Evolutionary conservation across 2,888 invertebrate genomes (phyloP), one percentile per base, ranked within the genome.

Genomic region (Xanthia togata): DNA sequence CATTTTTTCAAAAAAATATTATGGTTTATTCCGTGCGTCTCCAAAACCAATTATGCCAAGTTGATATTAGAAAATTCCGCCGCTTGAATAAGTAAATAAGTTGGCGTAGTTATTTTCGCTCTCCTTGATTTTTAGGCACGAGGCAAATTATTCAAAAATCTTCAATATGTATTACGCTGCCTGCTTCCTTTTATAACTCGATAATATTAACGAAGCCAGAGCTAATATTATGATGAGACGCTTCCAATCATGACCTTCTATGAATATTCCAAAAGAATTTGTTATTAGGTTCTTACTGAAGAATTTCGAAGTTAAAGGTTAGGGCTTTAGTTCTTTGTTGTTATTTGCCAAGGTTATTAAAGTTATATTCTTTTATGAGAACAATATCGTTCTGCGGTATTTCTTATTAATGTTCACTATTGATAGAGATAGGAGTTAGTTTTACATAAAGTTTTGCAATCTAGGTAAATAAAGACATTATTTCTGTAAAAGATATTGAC

Each of bases 251-350:
- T 47, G 47, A 47, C 44, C 23, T 47, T 67, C 31, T 31, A 23
- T 9, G 23, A 31, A 67, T 50, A 31, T 67, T 67, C 9, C 9
- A 35, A 50, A 67, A 50, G 2, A 35, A 67, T 50, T 35, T 35
- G 14, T 47, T 31, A 65, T 47, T 20, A 47, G 20, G 8, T 47
- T 23, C 31, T 31, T 31, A 31, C 9, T 50, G 23, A 67, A 67
- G 31, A 67, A 31, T 20, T 47, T 31, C 14, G 44, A 67, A 67
- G 50, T 64, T 44, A n/a, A 68, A 68, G 38, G 50, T 35, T n/a
- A 55, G 23, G 11, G 0, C 20, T 59, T 20, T 8, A 20, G 38
- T 47, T 64, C 12, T 41, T 38, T 73, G 31, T 41, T 72, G 23
- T 38, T 72, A 26, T 26, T 26, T 38, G 23, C 8, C 4, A 41